Evolutionary conservation across 2,888 invertebrate species (phyloP).

Genomic region (Belgica antarctica): DNA sequence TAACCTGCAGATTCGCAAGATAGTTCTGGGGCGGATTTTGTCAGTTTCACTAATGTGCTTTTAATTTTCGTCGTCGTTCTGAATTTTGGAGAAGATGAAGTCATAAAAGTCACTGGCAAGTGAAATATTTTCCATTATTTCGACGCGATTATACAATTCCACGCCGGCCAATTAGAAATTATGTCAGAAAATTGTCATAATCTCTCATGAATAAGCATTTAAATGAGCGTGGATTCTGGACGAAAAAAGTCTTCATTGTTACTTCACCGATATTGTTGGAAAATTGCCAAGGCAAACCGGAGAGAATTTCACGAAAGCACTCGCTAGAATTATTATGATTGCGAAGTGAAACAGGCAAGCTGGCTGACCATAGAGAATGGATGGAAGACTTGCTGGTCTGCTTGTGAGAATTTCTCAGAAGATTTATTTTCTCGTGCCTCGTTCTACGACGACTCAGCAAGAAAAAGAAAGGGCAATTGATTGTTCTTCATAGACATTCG

Average conservation of each 20-base stretch:
- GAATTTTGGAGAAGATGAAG: too few species aligned
- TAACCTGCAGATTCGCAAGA: too few species aligned
- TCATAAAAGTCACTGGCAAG: too few species aligned
- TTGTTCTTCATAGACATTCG: constrained; percentile 24
- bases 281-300: constrained; percentile 11
- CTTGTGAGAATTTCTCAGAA: constrained; percentile 38
- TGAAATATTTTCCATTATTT: too few species aligned
- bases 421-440: constrained; percentile 9
- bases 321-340: constrained; percentile 33
- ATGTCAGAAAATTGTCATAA: constrained; percentile 28
- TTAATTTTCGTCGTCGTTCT: too few species aligned
- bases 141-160: constrained; percentile 21
- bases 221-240: neutral
- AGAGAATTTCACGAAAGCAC: neutral
- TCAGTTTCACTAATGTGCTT: too few species aligned
- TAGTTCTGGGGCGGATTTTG: too few species aligned
- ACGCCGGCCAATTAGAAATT: constrained; percentile 7
- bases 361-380: constrained; percentile 13
- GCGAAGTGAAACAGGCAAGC: too few species aligned
- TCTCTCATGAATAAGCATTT: constrained; percentile 4
- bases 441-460: too few species aligned
- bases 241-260: too few species aligned
- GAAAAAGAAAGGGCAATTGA: too few species aligned
- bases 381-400: neutral
- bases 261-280: constrained; percentile 32